Base-by-base conservation (phyloP, 2,797 vertebrate species). In the Schizothorax lantsangensis region DNA sequence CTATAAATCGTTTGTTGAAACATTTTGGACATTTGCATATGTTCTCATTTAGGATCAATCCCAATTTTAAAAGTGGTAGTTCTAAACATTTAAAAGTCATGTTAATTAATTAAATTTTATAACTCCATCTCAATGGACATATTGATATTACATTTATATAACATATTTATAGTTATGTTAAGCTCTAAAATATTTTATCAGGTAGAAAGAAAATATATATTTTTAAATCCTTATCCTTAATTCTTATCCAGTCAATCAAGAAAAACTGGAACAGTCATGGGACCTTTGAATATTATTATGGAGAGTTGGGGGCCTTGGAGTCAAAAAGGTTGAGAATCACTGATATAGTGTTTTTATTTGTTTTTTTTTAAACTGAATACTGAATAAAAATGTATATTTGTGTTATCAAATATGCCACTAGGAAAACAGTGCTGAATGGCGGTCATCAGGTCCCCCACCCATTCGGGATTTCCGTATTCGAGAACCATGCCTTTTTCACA, bases 401-500 rank as follows among this genome's bases (percentile, higher is more conserved):
- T 84, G 17, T 9, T 40, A 21, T 75, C 9, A 77, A 79, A 38
- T 85, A 38, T 84, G 23, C 14, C 82, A 23, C 26, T 86, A 96
- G 95, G 89, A 95, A 94, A 94, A 90, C 92, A 0, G 93, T 96
- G 21, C 91, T 96, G 15, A 94, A 92, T 30, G 95, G 94, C 5
- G 92, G 57, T 75, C 92, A 91, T 43, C 93, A 94, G 90, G 88
- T 93, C 2, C 95, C 95, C 0, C 92, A 95, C 87, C 95, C 95
- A 4, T 96, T 94, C 84, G 95, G 95, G 45, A 89, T 95, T 4
- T 90, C 94, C 23, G 91, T 95, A 23, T 96, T 95, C 80, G 95
- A 96, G 92, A 94, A 95, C 89, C 93, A 95, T 0, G 89, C 95
- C 0, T 96, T 94, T 91, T 95, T 96, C 89, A 95, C 95, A 10